These are phyloP conservation scores for Matsumurasca onukii DNA, from an alignment of 1,140 invertebrate species.

Conservation along the genomic window DNA sequence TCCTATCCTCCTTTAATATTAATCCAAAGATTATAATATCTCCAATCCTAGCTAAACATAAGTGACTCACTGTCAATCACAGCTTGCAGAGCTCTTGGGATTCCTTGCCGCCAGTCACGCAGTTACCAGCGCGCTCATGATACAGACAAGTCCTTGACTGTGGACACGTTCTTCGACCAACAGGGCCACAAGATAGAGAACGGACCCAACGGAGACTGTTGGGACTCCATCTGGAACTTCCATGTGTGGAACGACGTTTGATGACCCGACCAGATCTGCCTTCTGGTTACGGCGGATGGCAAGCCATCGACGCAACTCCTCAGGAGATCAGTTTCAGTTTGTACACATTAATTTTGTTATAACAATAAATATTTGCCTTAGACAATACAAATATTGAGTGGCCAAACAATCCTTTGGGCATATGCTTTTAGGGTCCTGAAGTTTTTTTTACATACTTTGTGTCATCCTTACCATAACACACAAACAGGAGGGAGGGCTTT, in stretches of 20 bases:
- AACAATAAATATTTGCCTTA: too few relatives aligned
- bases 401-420: too few relatives aligned
- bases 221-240: constrained; percentile 72
- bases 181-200: neutral
- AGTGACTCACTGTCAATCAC: too few relatives aligned
- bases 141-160: neutral
- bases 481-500: too few relatives aligned
- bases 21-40: too few relatives aligned
- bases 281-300: constrained; percentile 73
- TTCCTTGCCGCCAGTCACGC: neutral
- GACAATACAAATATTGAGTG: too few relatives aligned
- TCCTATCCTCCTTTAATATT: too few relatives aligned
- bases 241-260: constrained; percentile 85
- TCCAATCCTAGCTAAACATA: too few relatives aligned
- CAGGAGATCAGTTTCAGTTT: constrained; percentile 71
- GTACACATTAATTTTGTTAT: too few relatives aligned
- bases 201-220: neutral
- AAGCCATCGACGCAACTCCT: constrained; percentile 75
- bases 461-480: too few relatives aligned
- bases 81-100: neutral
- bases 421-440: too few relatives aligned
- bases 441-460: too few relatives aligned
- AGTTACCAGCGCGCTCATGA: neutral
- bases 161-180: neutral
- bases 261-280: constrained; percentile 74